Conservation (phyloP, 92 coral and sea anemone genomes). For the Parazoanthus atlanticus region DNA sequence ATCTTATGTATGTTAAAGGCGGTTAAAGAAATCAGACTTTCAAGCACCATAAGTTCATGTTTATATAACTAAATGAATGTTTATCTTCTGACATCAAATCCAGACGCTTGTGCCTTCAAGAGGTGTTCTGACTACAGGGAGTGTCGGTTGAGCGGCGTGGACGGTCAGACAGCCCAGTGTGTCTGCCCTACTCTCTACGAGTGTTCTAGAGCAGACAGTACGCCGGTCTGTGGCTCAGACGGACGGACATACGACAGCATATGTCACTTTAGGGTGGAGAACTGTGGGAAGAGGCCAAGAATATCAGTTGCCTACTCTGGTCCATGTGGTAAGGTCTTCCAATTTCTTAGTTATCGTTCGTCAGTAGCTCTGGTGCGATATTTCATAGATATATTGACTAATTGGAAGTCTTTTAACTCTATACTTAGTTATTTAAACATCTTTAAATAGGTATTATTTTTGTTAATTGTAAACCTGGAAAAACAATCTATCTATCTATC, state of each 20-base stretch:
- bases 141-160: slow-evolving; percentile 56
- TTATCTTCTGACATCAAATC: background rate
- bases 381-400: no score
- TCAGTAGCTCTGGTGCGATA: background rate
- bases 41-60: no score
- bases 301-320: slow-evolving; percentile 67
- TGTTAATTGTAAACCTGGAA: no score
- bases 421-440: no score
- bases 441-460: no score
- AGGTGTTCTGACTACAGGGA: slow-evolving; percentile 68
- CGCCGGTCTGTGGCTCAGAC: slow-evolving; percentile 85
- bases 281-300: slow-evolving; percentile 61
- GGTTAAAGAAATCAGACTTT: no score
- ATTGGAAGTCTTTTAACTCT: no score
- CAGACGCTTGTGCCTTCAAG: slow-evolving; percentile 85
- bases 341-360: background rate
- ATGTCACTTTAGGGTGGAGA: slow-evolving; percentile 77
- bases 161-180: slow-evolving; percentile 62
- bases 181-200: slow-evolving; percentile 78
- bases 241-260: slow-evolving; percentile 76
- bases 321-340: slow-evolving; percentile 74
- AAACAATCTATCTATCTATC: no score
- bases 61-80: background rate
- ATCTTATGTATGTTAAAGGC: no score
- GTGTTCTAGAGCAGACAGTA: slow-evolving; percentile 49